These are phyloP conservation scores for Gandaritis pyraliata DNA, from an alignment of 2,888 invertebrate species.

Conservation along the genomic window DNA sequence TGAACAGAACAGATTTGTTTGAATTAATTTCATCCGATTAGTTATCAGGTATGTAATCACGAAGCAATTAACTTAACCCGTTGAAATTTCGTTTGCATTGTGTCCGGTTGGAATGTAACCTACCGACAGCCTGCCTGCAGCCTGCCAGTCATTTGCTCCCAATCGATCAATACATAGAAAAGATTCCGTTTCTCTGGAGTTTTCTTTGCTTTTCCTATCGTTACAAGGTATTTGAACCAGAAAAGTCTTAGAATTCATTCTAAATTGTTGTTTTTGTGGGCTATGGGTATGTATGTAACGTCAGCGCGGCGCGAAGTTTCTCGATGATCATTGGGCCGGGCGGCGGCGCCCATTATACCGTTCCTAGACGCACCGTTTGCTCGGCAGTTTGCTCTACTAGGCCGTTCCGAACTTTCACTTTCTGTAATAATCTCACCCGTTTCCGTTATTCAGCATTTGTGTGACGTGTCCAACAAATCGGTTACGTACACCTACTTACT, in stretches of 20 bases:
- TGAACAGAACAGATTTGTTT: slow-evolving; percentile 54
- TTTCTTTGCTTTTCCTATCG: background rate
- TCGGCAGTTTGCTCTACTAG: slow-evolving; percentile 39
- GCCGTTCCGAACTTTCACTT: slow-evolving; percentile 61
- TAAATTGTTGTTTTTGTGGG: slow-evolving; percentile 34
- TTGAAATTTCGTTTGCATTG: slow-evolving; percentile 30
- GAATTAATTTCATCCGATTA: slow-evolving; percentile 47
- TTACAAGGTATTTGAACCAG: slow-evolving; percentile 8
- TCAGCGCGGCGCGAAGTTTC: slow-evolving; percentile 71
- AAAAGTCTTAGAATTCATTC: slow-evolving; percentile 17
- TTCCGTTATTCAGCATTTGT: slow-evolving; percentile 35
- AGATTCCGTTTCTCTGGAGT: slow-evolving; percentile 1
- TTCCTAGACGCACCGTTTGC: slow-evolving; percentile 44
- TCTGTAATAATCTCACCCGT: slow-evolving; percentile 40
- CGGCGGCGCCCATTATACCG: slow-evolving; percentile 51
- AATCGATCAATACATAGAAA: slow-evolving; percentile 31
- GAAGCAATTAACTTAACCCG: background rate
- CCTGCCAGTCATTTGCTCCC: slow-evolving; percentile 33
- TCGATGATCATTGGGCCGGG: slow-evolving; percentile 64
- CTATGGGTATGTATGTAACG: slow-evolving; percentile 31
- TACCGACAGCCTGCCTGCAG: slow-evolving; percentile 23
- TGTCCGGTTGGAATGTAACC: slow-evolving; percentile 9
- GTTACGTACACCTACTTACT: slow-evolving; percentile 47
- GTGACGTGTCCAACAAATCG: slow-evolving; percentile 62
- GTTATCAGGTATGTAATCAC: slow-evolving; percentile 56